Evolutionary conservation across 2,797 vertebrate genomes (phyloP), one percentile per base, ranked within the genome.

Genomic region (Pantherophis vulpinus): DNA sequence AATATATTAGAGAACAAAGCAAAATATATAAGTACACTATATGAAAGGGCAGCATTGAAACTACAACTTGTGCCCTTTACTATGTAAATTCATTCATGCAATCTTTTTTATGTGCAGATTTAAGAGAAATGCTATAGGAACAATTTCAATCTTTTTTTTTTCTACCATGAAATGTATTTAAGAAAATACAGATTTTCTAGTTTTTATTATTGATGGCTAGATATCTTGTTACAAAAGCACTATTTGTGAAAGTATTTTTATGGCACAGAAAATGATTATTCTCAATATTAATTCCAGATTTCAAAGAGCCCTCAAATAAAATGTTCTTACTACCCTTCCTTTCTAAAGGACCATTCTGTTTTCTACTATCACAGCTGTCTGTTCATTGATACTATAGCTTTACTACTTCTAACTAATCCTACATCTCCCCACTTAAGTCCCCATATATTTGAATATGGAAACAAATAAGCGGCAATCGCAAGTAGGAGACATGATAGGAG

Each of bases 211-310:
- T 47, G 74, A 83, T 83, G 74, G 74, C 74, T 42, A 83, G 37
- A 83, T 83, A 79, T 42, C 74, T 42, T 79, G 37, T 79, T 79
- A 83, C 74, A 83, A 83, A 83, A 42, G 20, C 70, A 42, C 37
- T 83, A 42, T 83, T 47, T 83, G 37, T 83, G 18, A 25, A 83
- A 83, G 37, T 23, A 42, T 42, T 79, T 79, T 37, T 83, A 83
- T 47, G 37, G 20, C 74, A 47, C 74, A 47, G 37, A 83, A 79
- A 83, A 83, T 23, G 74, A 83, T 83, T 47, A 83, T 83, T 83
- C 20, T 83, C 23, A 91, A 12, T 91, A 51, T 91, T 92, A 95
- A 94, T 60, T 83, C 74, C 74, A 83, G 74, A 83, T 42, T 83
- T 83, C 10, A 9, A 83, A 47, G 37, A 42, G 20, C 20, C 37